Base-by-base conservation (phyloP, 2,888 invertebrate species). In the Synergus japonicus region DNA sequence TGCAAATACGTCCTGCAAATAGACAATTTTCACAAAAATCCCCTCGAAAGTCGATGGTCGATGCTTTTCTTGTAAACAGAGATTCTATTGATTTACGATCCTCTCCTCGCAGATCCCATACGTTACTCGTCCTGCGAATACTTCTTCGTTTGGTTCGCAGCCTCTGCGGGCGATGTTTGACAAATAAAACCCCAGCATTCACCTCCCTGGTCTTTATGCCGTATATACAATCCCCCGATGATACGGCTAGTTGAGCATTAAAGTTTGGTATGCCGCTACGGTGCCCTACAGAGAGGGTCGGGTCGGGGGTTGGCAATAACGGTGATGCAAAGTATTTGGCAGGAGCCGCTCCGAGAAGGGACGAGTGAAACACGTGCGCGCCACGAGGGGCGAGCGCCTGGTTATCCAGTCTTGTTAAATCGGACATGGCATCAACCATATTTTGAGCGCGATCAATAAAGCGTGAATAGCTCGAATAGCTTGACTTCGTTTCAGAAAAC, bases 231-330 rank as follows among this genome's bases (percentile, higher is more conserved):
- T 86, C 88, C 87, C 87, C 85, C 88, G 88, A 90, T 90, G 91
- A 91, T 90, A 91, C 90, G 92, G 91, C 92, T 91, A 91, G 91
- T 92, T 91, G 91, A 88, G 89, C 90, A 90, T 90, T 89, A 89
- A 89, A 90, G 88, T 89, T 87, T 86, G 89, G 89, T 89, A 90
- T 90, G 90, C 89, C 89, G 89, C 88, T 86, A 86, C 86, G 81
- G 81, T 84, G 83, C 81, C 80, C 81, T 78, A 80, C 65, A 65
- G 79, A 69, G 78, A 65, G 76, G 54, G 49, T 44, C 44, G 82
- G 79, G 80, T 77, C 76, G 64, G 18, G 76, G 29, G 29, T 43
- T 81, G 84, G 82, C 84, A 81, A 89, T 87, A 86, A 87, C 86
- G 85, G 87, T 86, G 86, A 91, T 90, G 90, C 90, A 90, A 91